Base-by-base conservation (phyloP, 2,888 invertebrate species). In the Petrolisthes manimaculis region DNA sequence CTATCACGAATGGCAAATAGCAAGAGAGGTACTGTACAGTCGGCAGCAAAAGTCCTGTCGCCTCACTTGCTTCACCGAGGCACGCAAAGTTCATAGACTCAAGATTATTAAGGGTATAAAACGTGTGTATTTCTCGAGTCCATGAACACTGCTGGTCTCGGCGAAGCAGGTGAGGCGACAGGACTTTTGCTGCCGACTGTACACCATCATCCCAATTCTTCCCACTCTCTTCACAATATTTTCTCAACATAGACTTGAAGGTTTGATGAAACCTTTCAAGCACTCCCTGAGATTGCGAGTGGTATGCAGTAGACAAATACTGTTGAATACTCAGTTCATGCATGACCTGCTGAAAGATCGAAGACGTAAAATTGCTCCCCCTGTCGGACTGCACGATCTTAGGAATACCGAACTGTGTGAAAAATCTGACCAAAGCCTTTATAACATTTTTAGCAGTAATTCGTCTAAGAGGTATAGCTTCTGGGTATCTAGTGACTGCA, bases 231-330 rank as follows among this genome's bases (percentile, higher is more conserved):
- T 67, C 14, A 74, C 83, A 83, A 0, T 54, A 74, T 18, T 54
- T 83, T 55, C 18, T 18, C n/a, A 83, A 21, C 24, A 6, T 54
- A 3, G 37, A 37, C 55, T 83, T 83, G n/a, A 74, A 55, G 8
- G 75, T 83, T 24, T 71, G 54, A 21, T 74, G 71, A 67, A 83
- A 83, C 83, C 75, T 83, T 55, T 83, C 71, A 9, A 83, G 5
- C 2, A 18, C 75, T 61, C 83, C 83, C 53, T 53, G 83, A 12
- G 74, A 74, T 51, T 74, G 55, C 4, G 83, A 74, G 6, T 74
- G 75, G 37, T 83, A 74, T 14, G 75, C 74, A 1, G 74, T 37
- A 53, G 71, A 74, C 21, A 54, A 54, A 55, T 53, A 71, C 14
- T 83, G 83, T 51, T 75, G 53, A 37, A 75, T 55, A 71, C n/a